Base-by-base conservation (phyloP, 2,797 vertebrate species). In the Synaphobranchus kaupii region DNA sequence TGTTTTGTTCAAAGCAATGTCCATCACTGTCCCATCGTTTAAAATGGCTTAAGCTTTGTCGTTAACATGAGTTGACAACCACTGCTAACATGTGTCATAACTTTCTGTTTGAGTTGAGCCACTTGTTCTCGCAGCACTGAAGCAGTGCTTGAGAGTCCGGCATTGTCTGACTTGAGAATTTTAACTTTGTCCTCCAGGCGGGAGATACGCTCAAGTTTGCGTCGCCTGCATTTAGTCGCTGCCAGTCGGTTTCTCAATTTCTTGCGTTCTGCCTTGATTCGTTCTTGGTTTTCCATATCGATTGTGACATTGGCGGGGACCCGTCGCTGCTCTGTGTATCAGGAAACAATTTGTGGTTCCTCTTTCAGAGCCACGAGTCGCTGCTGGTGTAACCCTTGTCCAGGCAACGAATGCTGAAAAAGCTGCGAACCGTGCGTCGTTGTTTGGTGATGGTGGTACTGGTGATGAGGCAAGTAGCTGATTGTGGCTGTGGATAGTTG, bases 181-280 rank as follows among this genome's bases (percentile, higher is more conserved):
- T 98, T 98, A 81, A 99, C 98, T 84, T 98, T 97, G 90, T 99
- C 98, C 94, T 99, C 98, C 93, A 99, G 91, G 0, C 98, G 96
- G 0, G 98, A 94, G 94, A 99, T 99, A 88, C 98, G 96, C 94
- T 99, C 98, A 94, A 99, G 96, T 81, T 99, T 99, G 92, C 98
- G 94, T 93, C 94, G 95, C 90, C 98, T 95, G 93, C 98, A 99
- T 91, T 99, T 98, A 73, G 98, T 98, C 68, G 98, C 98, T 0
- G 98, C 98, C 90, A 98, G 90, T 50, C 98, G 96, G 96, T 98
- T 99, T 90, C 98, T 92, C 90, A 98, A 94, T 90, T 97, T 93
- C 93, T 99, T 97, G 90, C 98, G 94, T 94, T 98, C 98, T 56
- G 98, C 97, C 87, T 99, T 99, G 90, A 98, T 94, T 84, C 96